phyloP scores from a whole-genome alignment of 2,113 vertebrate genomes.

The Syngnathoides biaculeatus region DNA sequence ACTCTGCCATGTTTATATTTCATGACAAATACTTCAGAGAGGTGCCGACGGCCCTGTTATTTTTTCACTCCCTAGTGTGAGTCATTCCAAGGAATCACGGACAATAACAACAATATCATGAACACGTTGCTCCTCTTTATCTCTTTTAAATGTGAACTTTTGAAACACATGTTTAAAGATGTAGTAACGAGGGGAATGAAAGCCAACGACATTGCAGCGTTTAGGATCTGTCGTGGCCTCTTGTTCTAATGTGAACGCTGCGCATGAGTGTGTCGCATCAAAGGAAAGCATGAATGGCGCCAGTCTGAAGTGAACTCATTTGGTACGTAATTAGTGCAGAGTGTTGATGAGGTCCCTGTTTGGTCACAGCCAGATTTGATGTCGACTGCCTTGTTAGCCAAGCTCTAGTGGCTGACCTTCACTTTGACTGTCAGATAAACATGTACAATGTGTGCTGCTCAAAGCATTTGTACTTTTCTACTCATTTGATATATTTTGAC shows the following conservation, averaged over 20 bases:
- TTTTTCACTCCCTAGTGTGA: constrained; percentile 13
- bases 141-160: constrained; percentile 30
- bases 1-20: constrained; percentile 64
- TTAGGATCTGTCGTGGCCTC: constrained; percentile 36
- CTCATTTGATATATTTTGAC: constrained; percentile 54
- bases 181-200: constrained; percentile 3
- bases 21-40: constrained; percentile 67
- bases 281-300: constrained; percentile 64
- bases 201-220: constrained; percentile 30
- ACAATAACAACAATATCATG: constrained; percentile 44
- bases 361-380: constrained; percentile 46
- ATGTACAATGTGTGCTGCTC: not conserved
- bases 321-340: constrained; percentile 68
- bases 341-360: constrained; percentile 60
- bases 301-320: constrained; percentile 60
- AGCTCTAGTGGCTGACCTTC: constrained; percentile 49
- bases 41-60: constrained; percentile 57
- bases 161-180: constrained; percentile 41
- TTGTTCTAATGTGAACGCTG: constrained; percentile 32
- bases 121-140: constrained; percentile 40
- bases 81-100: constrained; percentile 33
- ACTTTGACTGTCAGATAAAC: constrained; percentile 49
- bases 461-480: not conserved
- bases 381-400: constrained; percentile 49
- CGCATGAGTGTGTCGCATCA: constrained; percentile 57